phyloP scores from a whole-genome alignment of 2,797 vertebrate species.

The Parauchenoglanis punctatus region DNA sequence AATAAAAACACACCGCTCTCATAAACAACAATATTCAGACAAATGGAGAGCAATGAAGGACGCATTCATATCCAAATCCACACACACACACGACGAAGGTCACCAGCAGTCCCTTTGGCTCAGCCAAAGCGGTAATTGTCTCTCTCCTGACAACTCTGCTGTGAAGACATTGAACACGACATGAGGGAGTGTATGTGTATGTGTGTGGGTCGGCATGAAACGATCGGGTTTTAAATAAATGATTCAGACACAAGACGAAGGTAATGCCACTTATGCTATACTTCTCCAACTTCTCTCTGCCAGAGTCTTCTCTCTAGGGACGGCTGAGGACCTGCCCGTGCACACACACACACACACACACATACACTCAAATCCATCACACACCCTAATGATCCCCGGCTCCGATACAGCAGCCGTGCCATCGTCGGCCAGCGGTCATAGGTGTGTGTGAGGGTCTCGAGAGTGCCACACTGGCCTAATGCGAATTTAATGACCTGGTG shows the following conservation, averaged over 20 bases:
- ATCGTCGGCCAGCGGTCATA: conserved; percentile 75
- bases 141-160: conserved; percentile 51
- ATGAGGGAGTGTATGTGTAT: conserved; percentile 34
- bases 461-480: conserved; percentile 85
- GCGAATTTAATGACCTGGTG: conserved; percentile 98
- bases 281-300: conserved; percentile 85
- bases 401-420: conserved; percentile 88
- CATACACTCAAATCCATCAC: conserved; percentile 76
- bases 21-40: conserved; percentile 77
- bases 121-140: conserved; percentile 53
- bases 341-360: background rate
- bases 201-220: conserved; percentile 67
- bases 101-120: conserved; percentile 52
- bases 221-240: conserved; percentile 77
- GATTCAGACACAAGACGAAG: conserved; percentile 77
- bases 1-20: conserved; percentile 72
- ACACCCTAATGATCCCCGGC: conserved; percentile 90
- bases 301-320: conserved; percentile 79
- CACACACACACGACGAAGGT: conserved; percentile 68
- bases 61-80: conserved; percentile 30
- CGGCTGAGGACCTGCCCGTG: conserved; percentile 75
- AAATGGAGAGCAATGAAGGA: conserved; percentile 78
- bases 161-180: conserved; percentile 29
- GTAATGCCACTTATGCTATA: conserved; percentile 85
- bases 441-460: conserved; percentile 51